Evolutionary conservation across 2,797 vertebrate species (phyloP).

Genomic region (Coregonus sp.): DNA sequence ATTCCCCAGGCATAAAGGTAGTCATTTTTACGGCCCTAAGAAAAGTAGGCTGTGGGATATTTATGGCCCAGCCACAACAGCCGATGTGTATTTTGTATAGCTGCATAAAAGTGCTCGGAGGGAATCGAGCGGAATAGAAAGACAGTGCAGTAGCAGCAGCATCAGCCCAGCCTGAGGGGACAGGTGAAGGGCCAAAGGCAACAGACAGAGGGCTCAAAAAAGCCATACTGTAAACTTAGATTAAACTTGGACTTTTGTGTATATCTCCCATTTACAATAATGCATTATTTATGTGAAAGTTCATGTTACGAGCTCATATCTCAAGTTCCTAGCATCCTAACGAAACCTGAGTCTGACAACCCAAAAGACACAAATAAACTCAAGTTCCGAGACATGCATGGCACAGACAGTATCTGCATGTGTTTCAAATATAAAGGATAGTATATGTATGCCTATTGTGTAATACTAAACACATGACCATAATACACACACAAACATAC

Average conservation of each 20-base stretch:
- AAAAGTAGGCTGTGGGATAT: slow-evolving; percentile 4
- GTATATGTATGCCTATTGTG: neutral
- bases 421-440: neutral
- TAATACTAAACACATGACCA: neutral
- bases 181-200: neutral
- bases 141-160: neutral
- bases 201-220: neutral
- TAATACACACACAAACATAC: too few species aligned
- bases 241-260: neutral
- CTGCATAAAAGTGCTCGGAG: neutral
- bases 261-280: neutral
- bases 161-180: neutral
- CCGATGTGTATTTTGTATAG: slow-evolving; percentile 1
- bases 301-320: neutral
- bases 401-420: neutral
- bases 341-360: neutral
- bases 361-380: neutral
- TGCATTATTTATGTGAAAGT: neutral
- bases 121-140: neutral
- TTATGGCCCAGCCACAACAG: slow-evolving; percentile 8
- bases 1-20: neutral
- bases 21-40: neutral
- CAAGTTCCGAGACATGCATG: neutral
- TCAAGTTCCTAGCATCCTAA: neutral
- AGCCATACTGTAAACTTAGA: neutral